Evolutionary conservation across 2,113 vertebrate species (phyloP).

Genomic region (Clinocottus analis): DNA sequence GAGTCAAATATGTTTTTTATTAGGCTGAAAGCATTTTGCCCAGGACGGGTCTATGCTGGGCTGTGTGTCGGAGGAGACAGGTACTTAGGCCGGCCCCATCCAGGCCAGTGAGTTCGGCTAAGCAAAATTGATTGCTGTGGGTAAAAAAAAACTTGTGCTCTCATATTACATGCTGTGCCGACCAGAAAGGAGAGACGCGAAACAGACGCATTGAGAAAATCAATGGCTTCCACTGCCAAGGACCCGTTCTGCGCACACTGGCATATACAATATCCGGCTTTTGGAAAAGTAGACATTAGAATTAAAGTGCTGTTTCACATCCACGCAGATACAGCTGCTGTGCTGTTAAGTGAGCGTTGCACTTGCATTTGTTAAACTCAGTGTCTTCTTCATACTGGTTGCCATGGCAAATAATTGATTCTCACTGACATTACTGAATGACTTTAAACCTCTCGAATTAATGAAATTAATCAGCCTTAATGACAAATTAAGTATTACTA

Average conservation of each 20-base stretch:
- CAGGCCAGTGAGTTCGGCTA: constrained; percentile 54
- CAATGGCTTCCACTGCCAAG: constrained; percentile 65
- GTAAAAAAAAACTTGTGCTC: constrained; percentile 71
- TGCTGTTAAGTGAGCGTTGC: constrained; percentile 18
- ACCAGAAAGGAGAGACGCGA: constrained; percentile 62
- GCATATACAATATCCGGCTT: constrained; percentile 42
- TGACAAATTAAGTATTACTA: constrained; percentile 84
- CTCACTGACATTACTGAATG: constrained; percentile 68
- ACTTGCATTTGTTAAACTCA: constrained; percentile 39
- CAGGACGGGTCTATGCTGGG: constrained; percentile 28
- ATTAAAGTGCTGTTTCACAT: constrained; percentile 20
- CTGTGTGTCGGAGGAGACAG: constrained; percentile 53
- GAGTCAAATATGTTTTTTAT: constrained; percentile 69
- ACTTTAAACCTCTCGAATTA: constrained; percentile 76
- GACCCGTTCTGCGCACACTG: constrained; percentile 45
- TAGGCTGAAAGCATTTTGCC: constrained; percentile 59
- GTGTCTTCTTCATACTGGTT: constrained; percentile 59
- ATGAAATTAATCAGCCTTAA: constrained; percentile 83
- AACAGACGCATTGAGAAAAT: constrained; percentile 66
- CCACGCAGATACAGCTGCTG: constrained; percentile 24
- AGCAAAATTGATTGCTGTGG: constrained; percentile 76
- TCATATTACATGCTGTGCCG: constrained; percentile 75
- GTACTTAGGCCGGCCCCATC: constrained; percentile 64
- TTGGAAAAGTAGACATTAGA: constrained; percentile 34
- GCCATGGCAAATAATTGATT: constrained; percentile 79